Percentiles rank a stretch among this genome's conserved stretches.
These are phyloP conservation scores for Xenopus petersii DNA, from an alignment of 2,797 vertebrate species.

Conservation along the genomic window DNA sequence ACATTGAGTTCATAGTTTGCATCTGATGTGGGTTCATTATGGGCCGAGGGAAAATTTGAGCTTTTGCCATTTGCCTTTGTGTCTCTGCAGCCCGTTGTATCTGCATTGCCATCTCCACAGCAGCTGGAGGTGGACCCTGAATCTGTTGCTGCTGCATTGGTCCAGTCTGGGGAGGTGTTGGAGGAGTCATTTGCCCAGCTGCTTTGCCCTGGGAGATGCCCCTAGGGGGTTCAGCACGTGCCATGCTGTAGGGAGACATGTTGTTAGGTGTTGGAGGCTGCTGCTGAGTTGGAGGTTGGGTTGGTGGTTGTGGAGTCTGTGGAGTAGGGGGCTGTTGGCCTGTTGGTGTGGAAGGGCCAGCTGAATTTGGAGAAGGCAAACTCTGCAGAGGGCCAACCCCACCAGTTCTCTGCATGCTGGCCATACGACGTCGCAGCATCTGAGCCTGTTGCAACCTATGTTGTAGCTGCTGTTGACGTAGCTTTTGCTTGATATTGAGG, in stretches of 20 bases:
- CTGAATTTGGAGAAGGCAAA: constrained; percentile 67
- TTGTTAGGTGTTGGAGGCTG: constrained; percentile 70
- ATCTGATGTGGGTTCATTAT: constrained; percentile 79
- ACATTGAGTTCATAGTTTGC: constrained; percentile 64
- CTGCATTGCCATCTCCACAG: constrained; percentile 94
- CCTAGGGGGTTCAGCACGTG: constrained; percentile 72
- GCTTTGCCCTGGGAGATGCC: constrained; percentile 90
- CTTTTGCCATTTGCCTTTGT: constrained; percentile 91
- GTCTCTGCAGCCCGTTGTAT: constrained; percentile 94
- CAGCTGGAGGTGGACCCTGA: constrained; percentile 85
- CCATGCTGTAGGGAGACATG: constrained; percentile 76
- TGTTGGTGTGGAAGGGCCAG: constrained; percentile 77
- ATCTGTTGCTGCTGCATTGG: constrained; percentile 64
- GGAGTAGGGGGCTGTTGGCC: constrained; percentile 88
- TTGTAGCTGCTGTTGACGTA: constrained; percentile 93
- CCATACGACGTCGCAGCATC: constrained; percentile 94
- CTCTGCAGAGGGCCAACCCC: constrained; percentile 76
- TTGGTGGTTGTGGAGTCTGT: constrained; percentile 79
- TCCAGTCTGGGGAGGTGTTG: constrained; percentile 77
- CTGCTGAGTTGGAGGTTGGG: constrained; percentile 69
- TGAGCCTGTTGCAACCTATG: constrained; percentile 94
- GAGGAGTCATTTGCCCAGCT: constrained; percentile 75
- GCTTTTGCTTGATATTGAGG: constrained; percentile 97
- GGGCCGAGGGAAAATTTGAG: constrained; percentile 85
- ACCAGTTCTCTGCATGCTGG: constrained; percentile 92